Evolutionary conservation across 1,140 invertebrate species (phyloP).

Genomic region (Hyles vespertilio): DNA sequence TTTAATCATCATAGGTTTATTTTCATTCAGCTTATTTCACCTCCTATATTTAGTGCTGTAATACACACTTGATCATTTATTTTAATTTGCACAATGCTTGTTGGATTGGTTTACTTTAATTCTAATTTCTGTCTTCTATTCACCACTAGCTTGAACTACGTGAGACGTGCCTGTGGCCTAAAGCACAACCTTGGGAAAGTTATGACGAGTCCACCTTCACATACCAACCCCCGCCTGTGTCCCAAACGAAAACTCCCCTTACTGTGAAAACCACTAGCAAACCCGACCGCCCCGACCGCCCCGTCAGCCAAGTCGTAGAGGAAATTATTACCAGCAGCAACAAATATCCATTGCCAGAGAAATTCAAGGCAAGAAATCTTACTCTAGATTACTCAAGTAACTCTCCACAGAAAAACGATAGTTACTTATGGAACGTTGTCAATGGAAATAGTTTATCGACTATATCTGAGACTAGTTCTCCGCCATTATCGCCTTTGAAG

Average conservation of each 20-base stretch:
- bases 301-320: constrained; percentile 39
- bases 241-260: constrained; percentile 13
- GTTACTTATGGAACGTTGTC: constrained; percentile 41
- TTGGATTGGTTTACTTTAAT: constrained; percentile 28
- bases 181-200: constrained; percentile 52
- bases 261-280: constrained; percentile 5
- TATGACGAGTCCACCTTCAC: constrained; percentile 55
- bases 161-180: constrained; percentile 52
- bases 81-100: constrained; percentile 16
- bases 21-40: neutral
- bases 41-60: no score
- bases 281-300: constrained; percentile 23
- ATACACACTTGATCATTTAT: neutral
- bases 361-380: constrained; percentile 30
- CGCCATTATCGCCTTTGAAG: constrained; percentile 34
- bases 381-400: constrained; percentile 33
- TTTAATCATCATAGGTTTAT: neutral
- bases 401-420: constrained; percentile 42
- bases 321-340: constrained; percentile 46
- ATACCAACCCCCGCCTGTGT: constrained; percentile 31
- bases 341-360: constrained; percentile 45
- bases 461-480: constrained; percentile 48
- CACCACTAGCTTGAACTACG: constrained; percentile 64
- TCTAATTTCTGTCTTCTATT: constrained; percentile 46
- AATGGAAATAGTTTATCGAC: constrained; percentile 49